Evolutionary conservation across 2,797 vertebrate genomes (phyloP).

Genomic region (Myotis vivesi): DNA sequence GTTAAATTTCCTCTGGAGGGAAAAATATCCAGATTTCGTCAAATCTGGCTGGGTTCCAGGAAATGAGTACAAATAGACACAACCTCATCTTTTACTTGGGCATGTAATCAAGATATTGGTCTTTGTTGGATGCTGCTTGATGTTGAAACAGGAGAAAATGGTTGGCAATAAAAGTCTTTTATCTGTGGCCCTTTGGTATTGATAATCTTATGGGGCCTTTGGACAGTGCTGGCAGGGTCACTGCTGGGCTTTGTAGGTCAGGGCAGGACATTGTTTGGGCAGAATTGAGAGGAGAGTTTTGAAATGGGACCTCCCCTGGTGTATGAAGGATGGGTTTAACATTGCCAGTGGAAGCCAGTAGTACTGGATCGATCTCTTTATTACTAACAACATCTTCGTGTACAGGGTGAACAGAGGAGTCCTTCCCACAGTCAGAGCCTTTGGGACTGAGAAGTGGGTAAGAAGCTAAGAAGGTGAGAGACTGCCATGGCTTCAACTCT

Average conservation of each 20-base stretch:
- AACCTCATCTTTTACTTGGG: background rate
- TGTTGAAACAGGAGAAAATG: background rate
- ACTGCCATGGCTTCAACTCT: background rate
- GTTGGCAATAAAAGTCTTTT: background rate
- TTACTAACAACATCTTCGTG: background rate
- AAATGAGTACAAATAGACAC: background rate
- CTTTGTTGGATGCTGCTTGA: background rate
- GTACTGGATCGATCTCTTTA: background rate
- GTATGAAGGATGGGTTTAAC: background rate
- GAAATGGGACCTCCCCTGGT: background rate
- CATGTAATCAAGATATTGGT: background rate
- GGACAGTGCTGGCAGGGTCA: background rate
- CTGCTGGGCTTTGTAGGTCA: background rate
- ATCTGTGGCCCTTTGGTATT: background rate
- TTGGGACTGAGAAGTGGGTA: background rate
- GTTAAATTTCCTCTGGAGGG: background rate
- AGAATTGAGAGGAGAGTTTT: background rate
- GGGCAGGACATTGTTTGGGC: background rate
- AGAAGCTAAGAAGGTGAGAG: background rate
- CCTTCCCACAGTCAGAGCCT: background rate
- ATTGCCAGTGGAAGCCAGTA: background rate
- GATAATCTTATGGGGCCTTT: background rate
- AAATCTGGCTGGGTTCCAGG: background rate
- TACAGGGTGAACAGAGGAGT: background rate
- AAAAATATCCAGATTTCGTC: background rate